Evolutionary conservation across 2,888 invertebrate genomes (phyloP).

Genomic region (Noctua janthe): DNA sequence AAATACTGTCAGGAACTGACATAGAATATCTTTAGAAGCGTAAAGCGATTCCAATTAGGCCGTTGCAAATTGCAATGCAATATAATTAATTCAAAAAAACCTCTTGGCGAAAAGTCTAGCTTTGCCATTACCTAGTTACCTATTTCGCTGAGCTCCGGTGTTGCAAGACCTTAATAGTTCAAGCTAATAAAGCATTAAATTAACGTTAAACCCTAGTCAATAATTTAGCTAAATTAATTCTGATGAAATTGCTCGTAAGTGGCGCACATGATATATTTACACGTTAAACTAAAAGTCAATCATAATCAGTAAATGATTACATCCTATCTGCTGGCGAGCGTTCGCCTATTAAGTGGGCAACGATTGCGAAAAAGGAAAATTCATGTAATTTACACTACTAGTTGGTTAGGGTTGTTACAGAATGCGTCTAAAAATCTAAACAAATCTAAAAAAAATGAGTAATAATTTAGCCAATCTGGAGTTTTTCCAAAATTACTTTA

Average conservation of each 20-base stretch:
- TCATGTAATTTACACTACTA: conserved; percentile 72
- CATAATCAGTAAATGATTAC: conserved; percentile 63
- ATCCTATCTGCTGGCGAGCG: conserved; percentile 59
- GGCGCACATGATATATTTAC: conserved; percentile 59
- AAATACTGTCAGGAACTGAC: too few species aligned
- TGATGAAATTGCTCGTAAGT: conserved; percentile 60
- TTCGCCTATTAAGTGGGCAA: conserved; percentile 64
- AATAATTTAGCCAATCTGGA: not conserved
- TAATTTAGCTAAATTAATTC: conserved; percentile 60
- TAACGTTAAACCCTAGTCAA: conserved; percentile 44
- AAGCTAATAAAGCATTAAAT: conserved; percentile 53
- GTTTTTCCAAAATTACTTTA: not conserved
- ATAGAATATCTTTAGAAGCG: not conserved
- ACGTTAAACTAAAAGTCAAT: conserved; percentile 59
- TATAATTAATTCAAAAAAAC: conserved; percentile 24
- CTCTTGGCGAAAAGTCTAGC: conserved; percentile 24
- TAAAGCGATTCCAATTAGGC: not conserved
- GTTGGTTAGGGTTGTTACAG: conserved; percentile 56
- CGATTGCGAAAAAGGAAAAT: conserved; percentile 77
- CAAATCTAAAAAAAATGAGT: not conserved
- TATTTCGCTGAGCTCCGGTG: conserved; percentile 45
- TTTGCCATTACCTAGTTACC: conserved; percentile 39
- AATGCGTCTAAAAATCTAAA: not conserved
- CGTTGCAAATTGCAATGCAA: not conserved
- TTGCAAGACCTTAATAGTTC: conserved; percentile 57